Conservation (phyloP, 35 echinoderm and acorn worm genomes). For the Apostichopus californicus region DNA sequence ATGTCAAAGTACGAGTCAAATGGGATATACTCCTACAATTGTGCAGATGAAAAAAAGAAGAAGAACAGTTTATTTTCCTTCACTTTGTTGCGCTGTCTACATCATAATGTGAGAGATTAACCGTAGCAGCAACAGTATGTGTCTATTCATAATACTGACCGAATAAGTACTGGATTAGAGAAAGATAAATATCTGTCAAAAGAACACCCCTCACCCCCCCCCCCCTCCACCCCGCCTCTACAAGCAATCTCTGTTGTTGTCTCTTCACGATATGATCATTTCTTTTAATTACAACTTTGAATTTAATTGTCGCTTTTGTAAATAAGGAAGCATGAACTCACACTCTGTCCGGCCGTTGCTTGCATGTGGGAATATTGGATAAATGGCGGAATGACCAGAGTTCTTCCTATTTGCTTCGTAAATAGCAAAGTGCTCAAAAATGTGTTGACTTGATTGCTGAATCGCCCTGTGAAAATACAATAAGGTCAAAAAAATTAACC, state of each 20-base stretch:
- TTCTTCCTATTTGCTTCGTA: slow-evolving; percentile 75
- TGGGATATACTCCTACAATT: slow-evolving; percentile 75
- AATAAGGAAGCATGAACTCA: slow-evolving; percentile 52
- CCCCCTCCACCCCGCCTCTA: too few species aligned
- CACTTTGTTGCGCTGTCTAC: too few species aligned
- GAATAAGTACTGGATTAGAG: too few species aligned
- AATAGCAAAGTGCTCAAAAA: slow-evolving; percentile 84
- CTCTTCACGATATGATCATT: too few species aligned
- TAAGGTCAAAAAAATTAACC: not conserved
- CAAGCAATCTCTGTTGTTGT: too few species aligned
- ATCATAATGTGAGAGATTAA: too few species aligned
- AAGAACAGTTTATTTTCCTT: not conserved
- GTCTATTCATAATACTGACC: too few species aligned
- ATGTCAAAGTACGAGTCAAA: slow-evolving; percentile 83
- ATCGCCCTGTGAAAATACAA: slow-evolving; percentile 78
- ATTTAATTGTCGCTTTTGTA: not conserved
- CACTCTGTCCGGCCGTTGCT: slow-evolving; percentile 69
- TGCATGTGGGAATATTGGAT: slow-evolving; percentile 83
- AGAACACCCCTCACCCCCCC: too few species aligned
- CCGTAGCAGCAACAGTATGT: too few species aligned
- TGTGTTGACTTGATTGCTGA: slow-evolving; percentile 90
- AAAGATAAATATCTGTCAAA: too few species aligned
- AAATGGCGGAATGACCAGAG: slow-evolving; percentile 88
- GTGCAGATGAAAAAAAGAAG: not conserved
- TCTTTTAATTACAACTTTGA: too few species aligned